Percentiles rank a stretch among this genome's conserved stretches.
Conservation (phyloP, 2,113 vertebrate species). For the Apistogramma diplotaenia region DNA sequence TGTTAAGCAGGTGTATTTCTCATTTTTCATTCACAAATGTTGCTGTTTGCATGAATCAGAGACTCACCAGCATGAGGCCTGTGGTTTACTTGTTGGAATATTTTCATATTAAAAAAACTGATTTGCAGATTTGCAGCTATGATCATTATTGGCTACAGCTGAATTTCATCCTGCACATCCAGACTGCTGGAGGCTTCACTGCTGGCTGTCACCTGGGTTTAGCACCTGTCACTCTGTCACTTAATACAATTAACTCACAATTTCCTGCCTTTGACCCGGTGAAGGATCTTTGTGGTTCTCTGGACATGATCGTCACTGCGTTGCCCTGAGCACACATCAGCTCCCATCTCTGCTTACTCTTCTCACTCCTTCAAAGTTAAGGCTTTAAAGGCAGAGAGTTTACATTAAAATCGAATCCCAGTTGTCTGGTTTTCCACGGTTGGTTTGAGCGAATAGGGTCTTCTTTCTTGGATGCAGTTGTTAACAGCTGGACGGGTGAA, state of each 20-base stretch:
- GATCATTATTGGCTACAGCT: neutral
- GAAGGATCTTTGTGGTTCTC: neutral
- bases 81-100: neutral
- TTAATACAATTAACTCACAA: neutral
- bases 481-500: constrained; percentile 4
- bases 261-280: neutral
- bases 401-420: neutral
- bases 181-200: neutral
- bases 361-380: neutral
- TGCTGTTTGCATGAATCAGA: neutral
- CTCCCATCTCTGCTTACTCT: neutral
- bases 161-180: neutral
- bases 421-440: neutral
- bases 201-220: neutral
- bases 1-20: too few relatives aligned
- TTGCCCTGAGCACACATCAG: constrained; percentile 1
- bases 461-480: neutral
- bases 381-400: neutral
- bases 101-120: neutral
- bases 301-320: constrained; percentile 6
- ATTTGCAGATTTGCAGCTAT: neutral
- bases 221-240: constrained; percentile 2
- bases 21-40: neutral
- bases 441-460: neutral
- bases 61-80: neutral